Evolutionary conservation across 2,888 invertebrate species (phyloP), one percentile per base, ranked within the genome.

Genomic region (Sarcophaga variegata): DNA sequence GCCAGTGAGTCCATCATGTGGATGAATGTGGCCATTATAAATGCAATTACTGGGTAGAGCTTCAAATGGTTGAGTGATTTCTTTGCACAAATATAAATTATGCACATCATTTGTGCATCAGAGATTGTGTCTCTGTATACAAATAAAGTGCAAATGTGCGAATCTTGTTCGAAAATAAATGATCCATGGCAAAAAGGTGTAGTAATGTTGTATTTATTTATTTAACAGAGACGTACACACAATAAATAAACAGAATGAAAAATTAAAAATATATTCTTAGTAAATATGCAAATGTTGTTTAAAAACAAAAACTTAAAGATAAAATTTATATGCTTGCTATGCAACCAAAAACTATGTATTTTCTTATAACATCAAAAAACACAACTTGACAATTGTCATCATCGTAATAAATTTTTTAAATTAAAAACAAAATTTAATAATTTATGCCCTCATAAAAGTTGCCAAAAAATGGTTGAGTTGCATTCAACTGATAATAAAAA

Each of bases 161-260:
- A 81, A 85, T 81, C 71, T 85, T 85, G 71, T 76, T 85, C 66
- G 37, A 64, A 22, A 80, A 71, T 85, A 81, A 81, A 85, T 81
- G 84, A 81, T 80, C 80, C 84, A 77, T 85, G 27, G 69, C 72
- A 79, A 85, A 75, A 87, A 87, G 72, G 74, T 84, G 81, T 78
- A 75, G 47, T 76, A 47, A 64, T 49, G 49, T 78, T 54, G 12
- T 67, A 74, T 72, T 60, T 49, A 74, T 22, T 81, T 63, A 74
- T 22, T 81, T 63, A 47, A 71, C 66, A 70, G 74, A 37, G 37
- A 70, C 67, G 3, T 71, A 71, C 27, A 22, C 74, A 72, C 45
- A 12, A 63, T 12, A 11, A 59, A 74, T 66, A 54, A 49, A 63
- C 47, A 85, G 60, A 66, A 66, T 17, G 25, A 25, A 27, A 78